Percentiles rank a stretch among this genome's conserved stretches.
Conservation (phyloP, 2,113 vertebrate genomes). For the Aleadryas rufinucha region DNA sequence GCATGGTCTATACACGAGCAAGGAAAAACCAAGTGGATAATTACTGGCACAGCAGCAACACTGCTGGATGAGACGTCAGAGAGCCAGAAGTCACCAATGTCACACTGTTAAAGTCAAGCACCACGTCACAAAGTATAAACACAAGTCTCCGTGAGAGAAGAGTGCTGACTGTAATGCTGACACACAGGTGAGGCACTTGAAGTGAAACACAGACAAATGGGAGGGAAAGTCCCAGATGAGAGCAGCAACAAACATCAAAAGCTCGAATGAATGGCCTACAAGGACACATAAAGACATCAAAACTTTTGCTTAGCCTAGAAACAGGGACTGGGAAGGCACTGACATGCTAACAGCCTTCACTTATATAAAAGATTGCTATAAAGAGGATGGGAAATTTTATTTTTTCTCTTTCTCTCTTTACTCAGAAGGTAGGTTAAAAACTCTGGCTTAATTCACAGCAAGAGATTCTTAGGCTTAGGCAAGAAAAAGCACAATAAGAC, state of each 20-base stretch:
- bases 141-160: neutral
- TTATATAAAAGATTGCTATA: neutral
- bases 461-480: neutral
- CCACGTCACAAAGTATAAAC: neutral
- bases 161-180: neutral
- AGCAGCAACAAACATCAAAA: neutral
- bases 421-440: neutral
- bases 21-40: neutral
- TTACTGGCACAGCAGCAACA: slow-evolving; percentile 4
- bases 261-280: neutral
- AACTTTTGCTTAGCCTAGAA: neutral
- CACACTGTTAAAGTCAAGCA: neutral
- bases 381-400: neutral
- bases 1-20: fast-evolving
- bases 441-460: neutral
- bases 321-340: neutral
- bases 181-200: neutral
- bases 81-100: neutral
- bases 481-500: neutral
- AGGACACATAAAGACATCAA: neutral
- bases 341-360: neutral
- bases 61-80: neutral
- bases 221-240: neutral
- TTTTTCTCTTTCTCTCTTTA: neutral
- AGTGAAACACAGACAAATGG: neutral